Conservation (phyloP, 2,797 vertebrate species). For the Acridotheres tristis region DNA sequence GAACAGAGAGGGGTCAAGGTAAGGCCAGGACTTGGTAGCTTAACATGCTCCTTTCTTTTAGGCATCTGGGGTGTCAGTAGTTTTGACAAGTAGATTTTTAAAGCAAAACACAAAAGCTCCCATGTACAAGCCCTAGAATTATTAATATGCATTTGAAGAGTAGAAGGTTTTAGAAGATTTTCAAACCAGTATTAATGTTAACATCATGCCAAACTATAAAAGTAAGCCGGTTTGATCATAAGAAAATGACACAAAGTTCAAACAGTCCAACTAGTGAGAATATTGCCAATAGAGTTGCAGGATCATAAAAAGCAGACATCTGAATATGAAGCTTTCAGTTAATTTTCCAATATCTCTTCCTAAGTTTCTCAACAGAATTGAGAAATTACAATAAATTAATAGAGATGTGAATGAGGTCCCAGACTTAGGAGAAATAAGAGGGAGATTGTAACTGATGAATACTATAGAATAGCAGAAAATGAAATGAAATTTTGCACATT, state of each 20-base stretch:
- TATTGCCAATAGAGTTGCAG: background rate
- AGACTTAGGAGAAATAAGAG: background rate
- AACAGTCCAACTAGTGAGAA: background rate
- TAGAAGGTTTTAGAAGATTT: background rate
- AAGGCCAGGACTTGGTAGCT: background rate
- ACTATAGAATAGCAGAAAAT: background rate
- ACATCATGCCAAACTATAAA: background rate
- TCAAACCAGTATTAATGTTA: background rate
- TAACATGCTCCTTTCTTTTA: background rate
- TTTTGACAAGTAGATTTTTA: background rate
- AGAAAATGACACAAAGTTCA: background rate
- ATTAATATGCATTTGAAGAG: background rate
- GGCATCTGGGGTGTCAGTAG: background rate
- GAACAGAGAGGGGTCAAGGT: background rate
- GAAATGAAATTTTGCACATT: background rate
- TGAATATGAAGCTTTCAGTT: background rate
- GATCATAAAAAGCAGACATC: background rate
- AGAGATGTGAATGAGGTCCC: background rate
- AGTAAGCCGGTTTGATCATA: background rate
- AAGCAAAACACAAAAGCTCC: background rate
- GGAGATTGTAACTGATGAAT: background rate
- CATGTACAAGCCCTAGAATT: background rate
- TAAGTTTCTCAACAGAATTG: background rate
- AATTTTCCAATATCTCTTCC: background rate
- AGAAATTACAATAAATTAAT: background rate